phyloP scores from a whole-genome alignment of 2,797 vertebrate species.

The Xenops minutus region DNA sequence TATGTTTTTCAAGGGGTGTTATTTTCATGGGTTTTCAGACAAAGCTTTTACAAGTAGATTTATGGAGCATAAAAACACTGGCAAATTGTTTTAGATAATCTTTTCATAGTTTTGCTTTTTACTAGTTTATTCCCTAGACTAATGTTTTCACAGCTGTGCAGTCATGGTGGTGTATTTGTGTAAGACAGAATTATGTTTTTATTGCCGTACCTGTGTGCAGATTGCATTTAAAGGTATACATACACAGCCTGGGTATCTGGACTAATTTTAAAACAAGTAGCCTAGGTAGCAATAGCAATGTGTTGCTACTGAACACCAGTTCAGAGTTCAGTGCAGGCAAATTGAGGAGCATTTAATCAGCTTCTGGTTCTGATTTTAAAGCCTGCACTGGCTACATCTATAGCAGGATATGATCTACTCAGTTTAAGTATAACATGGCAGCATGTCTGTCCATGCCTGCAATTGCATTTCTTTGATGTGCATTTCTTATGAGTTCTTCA shows the following conservation, averaged over 20 bases:
- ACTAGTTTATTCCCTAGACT: slow-evolving; percentile 21
- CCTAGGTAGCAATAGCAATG: not conserved
- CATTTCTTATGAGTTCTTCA: not conserved
- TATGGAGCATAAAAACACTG: not conserved
- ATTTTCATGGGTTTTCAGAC: slow-evolving; percentile 27
- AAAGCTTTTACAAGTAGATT: slow-evolving; percentile 27
- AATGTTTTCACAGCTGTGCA: slow-evolving; percentile 52
- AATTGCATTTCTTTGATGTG: not conserved
- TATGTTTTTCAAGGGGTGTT: slow-evolving; percentile 12
- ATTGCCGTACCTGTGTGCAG: not conserved
- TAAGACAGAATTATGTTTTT: slow-evolving; percentile 1
- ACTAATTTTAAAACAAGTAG: not conserved
- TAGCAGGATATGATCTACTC: not conserved
- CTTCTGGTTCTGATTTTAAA: not conserved
- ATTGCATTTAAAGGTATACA: not conserved
- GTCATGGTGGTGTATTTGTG: not conserved
- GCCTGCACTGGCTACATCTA: not conserved
- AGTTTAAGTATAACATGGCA: not conserved
- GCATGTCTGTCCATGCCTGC: not conserved
- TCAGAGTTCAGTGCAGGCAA: not conserved
- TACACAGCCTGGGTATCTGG: not conserved
- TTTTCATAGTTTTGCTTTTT: slow-evolving; percentile 11
- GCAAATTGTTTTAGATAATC: not conserved
- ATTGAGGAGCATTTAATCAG: not conserved
- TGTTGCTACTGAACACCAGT: not conserved